phyloP scores from a whole-genome alignment of 2,888 invertebrate genomes.

The Julus scanicus region DNA sequence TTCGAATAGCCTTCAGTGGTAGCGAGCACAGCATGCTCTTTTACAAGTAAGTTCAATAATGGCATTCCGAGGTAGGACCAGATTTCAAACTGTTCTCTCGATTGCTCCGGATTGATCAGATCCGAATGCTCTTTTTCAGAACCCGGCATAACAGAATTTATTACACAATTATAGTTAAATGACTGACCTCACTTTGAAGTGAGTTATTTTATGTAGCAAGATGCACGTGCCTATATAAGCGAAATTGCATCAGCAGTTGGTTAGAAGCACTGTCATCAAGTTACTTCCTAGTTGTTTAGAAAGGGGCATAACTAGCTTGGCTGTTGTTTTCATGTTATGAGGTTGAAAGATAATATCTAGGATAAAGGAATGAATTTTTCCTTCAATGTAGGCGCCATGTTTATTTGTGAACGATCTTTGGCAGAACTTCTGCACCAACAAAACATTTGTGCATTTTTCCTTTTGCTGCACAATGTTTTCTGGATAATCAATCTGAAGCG shows the following conservation, averaged over 20 bases:
- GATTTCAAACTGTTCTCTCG: no score
- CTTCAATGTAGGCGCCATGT: background rate
- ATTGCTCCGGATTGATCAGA: no score
- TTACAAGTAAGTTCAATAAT: no score
- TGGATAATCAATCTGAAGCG: background rate
- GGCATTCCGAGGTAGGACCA: no score
- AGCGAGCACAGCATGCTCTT: no score
- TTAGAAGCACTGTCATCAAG: background rate
- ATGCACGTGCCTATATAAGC: no score
- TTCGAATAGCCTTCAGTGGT: no score
- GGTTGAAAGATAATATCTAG: background rate
- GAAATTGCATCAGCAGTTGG: slow-evolving; percentile 16
- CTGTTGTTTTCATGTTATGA: background rate
- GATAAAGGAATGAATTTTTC: background rate
- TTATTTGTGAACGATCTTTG: background rate
- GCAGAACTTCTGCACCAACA: background rate
- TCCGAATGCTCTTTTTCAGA: no score
- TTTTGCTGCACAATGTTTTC: background rate
- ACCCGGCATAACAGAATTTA: no score
- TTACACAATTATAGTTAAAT: no score
- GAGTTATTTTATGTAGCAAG: no score
- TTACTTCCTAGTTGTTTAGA: background rate
- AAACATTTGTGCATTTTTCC: background rate
- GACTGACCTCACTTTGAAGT: no score
- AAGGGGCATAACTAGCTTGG: background rate